Evolutionary conservation across 2,113 vertebrate species (phyloP).

Genomic region (Mirza zaza): DNA sequence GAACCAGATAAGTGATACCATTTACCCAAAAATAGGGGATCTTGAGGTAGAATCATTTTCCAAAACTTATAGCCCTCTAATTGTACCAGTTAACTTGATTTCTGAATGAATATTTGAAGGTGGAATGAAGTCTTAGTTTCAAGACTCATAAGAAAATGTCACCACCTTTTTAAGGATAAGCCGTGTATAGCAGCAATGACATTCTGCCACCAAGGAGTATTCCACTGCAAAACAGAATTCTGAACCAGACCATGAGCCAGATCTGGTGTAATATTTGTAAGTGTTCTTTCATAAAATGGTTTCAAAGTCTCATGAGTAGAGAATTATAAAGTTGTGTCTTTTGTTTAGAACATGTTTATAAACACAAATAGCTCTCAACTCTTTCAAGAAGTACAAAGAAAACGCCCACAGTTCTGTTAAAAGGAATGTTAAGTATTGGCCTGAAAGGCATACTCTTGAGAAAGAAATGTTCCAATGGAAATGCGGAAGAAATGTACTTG

Average conservation of each 20-base stretch:
- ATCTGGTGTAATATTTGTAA: neutral
- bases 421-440: constrained; percentile 43
- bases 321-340: neutral
- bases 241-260: neutral
- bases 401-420: constrained; percentile 31
- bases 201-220: neutral
- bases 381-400: constrained; percentile 56
- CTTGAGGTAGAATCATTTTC: neutral
- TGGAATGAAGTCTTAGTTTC: neutral
- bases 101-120: neutral
- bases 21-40: neutral
- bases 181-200: neutral
- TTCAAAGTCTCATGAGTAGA: constrained; percentile 23
- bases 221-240: neutral
- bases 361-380: constrained; percentile 4
- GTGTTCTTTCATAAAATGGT: constrained; percentile 10
- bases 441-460: constrained; percentile 46
- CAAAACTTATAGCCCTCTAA: neutral
- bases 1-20: neutral
- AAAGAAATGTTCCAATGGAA: constrained; percentile 18
- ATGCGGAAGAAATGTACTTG: neutral
- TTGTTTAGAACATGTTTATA: constrained; percentile 7
- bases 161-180: neutral
- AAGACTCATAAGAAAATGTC: neutral
- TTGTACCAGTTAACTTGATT: neutral